Base-by-base conservation (phyloP, 2,113 vertebrate genomes). In the Capra hircus region DNA sequence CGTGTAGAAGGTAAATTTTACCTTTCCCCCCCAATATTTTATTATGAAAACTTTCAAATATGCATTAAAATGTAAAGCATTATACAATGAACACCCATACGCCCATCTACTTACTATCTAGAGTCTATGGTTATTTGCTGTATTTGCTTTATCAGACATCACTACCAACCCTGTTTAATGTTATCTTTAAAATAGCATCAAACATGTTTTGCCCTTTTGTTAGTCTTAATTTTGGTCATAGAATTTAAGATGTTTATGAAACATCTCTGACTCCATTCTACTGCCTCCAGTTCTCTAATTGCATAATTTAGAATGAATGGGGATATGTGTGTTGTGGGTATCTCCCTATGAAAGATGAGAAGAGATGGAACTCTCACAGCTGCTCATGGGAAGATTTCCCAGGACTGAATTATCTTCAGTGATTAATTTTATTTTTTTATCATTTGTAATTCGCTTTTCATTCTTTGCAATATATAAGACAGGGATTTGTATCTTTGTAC, bases 1-100 rank as follows among this genome's bases (percentile, higher is more conserved):
- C 99, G 99, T 52, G 97, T 99, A 98, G 99, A 99, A 99, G 99
- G 99, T 99, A 99, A 98, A 92, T 30, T 82, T 93, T 30, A 2
- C 2, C 16, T 90, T 43, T 88, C 23, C 1, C 0, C 0, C 3
- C 36, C 6, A 86, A 62, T 85, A 91, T 94, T 97, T 96, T 95
- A 86, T 91, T 91, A 90, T 96, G 17, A 95, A 67, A 77, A 62
- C 19, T 81, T 92, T 81, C 52, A 95, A 95, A 57, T 55, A n/a
- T 81, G 15, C n/a, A 84, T 48, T 64, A 92, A 82, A 64, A 50
- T 57, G 11, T 48, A 74, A 82, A 88, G 33, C 60, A 86, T 43
- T 90, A 13, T 86, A 43, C 7, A 84, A 0, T 33, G 1, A 94
- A 83, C 2, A 33, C 19, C 25, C 7, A 71, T 60, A 36, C 33